Conservation (phyloP, 1,140 invertebrate genomes). For the Megathymus violae region DNA sequence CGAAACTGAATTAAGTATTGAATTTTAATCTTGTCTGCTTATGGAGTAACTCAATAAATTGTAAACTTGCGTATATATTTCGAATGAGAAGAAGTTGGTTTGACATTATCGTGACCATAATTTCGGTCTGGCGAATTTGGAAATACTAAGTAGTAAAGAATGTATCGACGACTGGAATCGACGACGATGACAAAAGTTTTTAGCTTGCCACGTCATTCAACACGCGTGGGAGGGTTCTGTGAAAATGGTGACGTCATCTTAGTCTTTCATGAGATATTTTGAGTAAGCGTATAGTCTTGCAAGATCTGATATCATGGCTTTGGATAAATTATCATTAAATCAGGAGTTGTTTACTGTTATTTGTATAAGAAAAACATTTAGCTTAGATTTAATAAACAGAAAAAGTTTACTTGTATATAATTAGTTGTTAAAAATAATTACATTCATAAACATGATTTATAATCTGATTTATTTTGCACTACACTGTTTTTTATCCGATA, state of each 20-base stretch:
- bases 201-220: conserved; percentile 31
- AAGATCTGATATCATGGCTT: neutral
- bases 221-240: conserved; percentile 24
- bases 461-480: no score
- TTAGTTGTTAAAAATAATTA: no score
- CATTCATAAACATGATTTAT: no score
- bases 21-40: conserved; percentile 5
- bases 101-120: conserved; percentile 23
- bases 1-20: no score
- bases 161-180: conserved; percentile 35
- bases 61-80: conserved; percentile 11
- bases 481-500: no score
- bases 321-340: neutral
- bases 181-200: conserved; percentile 35
- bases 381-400: no score
- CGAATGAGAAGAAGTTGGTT: conserved; percentile 7
- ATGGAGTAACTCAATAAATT: conserved; percentile 19
- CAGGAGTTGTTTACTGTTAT: neutral
- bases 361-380: no score
- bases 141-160: conserved; percentile 25
- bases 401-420: no score
- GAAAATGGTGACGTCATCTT: conserved; percentile 25
- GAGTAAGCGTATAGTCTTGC: neutral
- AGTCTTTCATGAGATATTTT: conserved; percentile 23
- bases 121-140: conserved; percentile 15